Base-by-base conservation (phyloP, 2,797 vertebrate genomes). In the Harpagifer antarcticus region DNA sequence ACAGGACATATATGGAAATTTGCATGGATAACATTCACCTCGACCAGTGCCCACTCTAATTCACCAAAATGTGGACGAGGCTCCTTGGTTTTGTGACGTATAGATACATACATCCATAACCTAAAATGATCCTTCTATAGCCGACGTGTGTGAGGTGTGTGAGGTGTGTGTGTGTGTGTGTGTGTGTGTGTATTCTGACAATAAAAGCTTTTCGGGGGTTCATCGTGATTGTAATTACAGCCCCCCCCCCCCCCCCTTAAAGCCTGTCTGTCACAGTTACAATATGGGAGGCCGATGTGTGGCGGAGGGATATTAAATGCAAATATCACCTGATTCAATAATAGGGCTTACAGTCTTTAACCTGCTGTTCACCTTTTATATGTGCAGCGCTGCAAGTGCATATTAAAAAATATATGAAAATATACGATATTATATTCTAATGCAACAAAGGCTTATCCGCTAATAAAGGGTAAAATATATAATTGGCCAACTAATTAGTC, bases 1-100 rank as follows among this genome's bases (percentile, higher is more conserved):
- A 84, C 80, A 79, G 78, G 68, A 84, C 81, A 81, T 89, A 79
- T 89, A 82, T 89, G 88, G 87, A 88, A 88, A 93, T 91, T 76
- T 84, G 74, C 91, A 89, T 90, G 82, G 70, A 65, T 86, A 63
- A 76, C 86, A 72, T 87, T 88, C 73, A 72, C 84, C 79, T 73
- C 65, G 14, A 42, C 53, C 37, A 57, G 65, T 62, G 81, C 82
- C 74, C 66, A 62, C 69, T 87, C 63, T 47, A 66, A 77, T 72
- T 72, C 69, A 72, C 75, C 31, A 19, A 33, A 61, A 68, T 37
- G 74, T 82, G 70, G 77, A 68, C 58, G 12, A 83, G 65, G 63
- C 23, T 31, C 56, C 75, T 47, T 76, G 37, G 58, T 69, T 71
- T 69, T 52, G 44, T 59, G 43, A 44, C 20, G 54, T 59, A 73